Evolutionary conservation across 2,888 invertebrate genomes (phyloP).

Genomic region (Abscondita cerata): DNA sequence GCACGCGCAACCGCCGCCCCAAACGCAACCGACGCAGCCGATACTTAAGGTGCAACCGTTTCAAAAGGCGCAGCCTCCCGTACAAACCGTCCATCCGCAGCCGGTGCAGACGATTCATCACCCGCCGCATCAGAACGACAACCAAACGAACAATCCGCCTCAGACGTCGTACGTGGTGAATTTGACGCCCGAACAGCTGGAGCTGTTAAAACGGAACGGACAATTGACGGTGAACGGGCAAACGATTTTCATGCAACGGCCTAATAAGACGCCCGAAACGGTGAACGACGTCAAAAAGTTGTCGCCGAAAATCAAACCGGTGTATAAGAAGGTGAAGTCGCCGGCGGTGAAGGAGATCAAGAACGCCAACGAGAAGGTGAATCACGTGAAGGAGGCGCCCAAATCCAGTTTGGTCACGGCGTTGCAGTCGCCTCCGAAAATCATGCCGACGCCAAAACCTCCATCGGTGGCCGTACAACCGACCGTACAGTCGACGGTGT

Average conservation of each 20-base stretch:
- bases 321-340: slow-evolving; percentile 50
- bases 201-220: slow-evolving; percentile 57
- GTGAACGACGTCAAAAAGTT: slow-evolving; percentile 51
- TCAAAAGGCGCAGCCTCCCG: slow-evolving; percentile 55
- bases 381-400: slow-evolving; percentile 39
- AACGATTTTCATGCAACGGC: slow-evolving; percentile 58
- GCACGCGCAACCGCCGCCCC: slow-evolving; percentile 51
- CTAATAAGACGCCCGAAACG: slow-evolving; percentile 32
- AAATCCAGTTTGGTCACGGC: slow-evolving; percentile 44
- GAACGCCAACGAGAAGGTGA: slow-evolving; percentile 37
- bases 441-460: slow-evolving; percentile 45
- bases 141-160: slow-evolving; percentile 42
- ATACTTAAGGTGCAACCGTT: slow-evolving; percentile 53
- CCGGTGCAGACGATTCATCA: slow-evolving; percentile 49
- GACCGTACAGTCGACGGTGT: slow-evolving; percentile 40
- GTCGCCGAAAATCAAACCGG: slow-evolving; percentile 55
- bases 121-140: slow-evolving; percentile 33
- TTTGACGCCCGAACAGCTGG: slow-evolving; percentile 58
- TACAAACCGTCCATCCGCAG: slow-evolving; percentile 55
- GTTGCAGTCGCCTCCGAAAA: slow-evolving; percentile 48
- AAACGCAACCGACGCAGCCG: slow-evolving; percentile 39
- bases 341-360: slow-evolving; percentile 19
- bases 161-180: slow-evolving; percentile 59
- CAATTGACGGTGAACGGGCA: slow-evolving; percentile 59
- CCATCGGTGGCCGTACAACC: slow-evolving; percentile 52